A percentile compares a stretch with the other conserved stretches of the same genome.
phyloP scores from a whole-genome alignment of 1,140 invertebrate species.

The Bombus balteatus region DNA sequence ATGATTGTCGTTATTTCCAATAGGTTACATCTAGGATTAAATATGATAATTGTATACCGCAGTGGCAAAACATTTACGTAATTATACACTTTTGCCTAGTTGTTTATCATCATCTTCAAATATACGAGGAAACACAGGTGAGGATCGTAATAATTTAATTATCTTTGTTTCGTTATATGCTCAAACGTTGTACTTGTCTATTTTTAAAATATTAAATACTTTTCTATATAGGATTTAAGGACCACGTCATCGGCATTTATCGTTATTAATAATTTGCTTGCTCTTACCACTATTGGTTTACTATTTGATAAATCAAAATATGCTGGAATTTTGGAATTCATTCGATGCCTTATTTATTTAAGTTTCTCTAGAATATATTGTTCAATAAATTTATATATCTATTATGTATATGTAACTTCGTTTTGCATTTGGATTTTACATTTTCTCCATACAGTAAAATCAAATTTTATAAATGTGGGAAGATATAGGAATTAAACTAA shows the following conservation, averaged over 20 bases:
- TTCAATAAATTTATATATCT: slow-evolving; percentile 37
- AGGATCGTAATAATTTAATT: slow-evolving; percentile 68
- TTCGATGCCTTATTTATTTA: slow-evolving; percentile 79
- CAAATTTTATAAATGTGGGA: neutral
- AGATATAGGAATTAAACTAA: neutral
- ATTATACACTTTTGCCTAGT: slow-evolving; percentile 87
- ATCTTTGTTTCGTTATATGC: neutral
- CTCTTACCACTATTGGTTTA: slow-evolving; percentile 87
- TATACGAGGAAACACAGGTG: slow-evolving; percentile 85
- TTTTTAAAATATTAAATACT: neutral
- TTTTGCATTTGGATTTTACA: slow-evolving; percentile 61
- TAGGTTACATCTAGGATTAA: slow-evolving; percentile 86
- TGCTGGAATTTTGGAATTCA: slow-evolving; percentile 83
- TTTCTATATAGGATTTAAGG: neutral
- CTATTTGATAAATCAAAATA: slow-evolving; percentile 85
- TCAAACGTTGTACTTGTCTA: accelerated
- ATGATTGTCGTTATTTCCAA: slow-evolving; percentile 42
- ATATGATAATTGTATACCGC: slow-evolving; percentile 87
- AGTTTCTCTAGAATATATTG: neutral
- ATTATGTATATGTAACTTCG: slow-evolving; percentile 53
- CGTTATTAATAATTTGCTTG: slow-evolving; percentile 86
- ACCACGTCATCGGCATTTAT: slow-evolving; percentile 83
- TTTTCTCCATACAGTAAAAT: slow-evolving; percentile 46
- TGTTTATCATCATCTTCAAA: slow-evolving; percentile 86
- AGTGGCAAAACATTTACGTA: slow-evolving; percentile 88